Percentiles rank a stretch among this genome's conserved stretches.
These are phyloP conservation scores for Falco naumanni DNA, from an alignment of 2,797 vertebrate species.

Conservation along the genomic window DNA sequence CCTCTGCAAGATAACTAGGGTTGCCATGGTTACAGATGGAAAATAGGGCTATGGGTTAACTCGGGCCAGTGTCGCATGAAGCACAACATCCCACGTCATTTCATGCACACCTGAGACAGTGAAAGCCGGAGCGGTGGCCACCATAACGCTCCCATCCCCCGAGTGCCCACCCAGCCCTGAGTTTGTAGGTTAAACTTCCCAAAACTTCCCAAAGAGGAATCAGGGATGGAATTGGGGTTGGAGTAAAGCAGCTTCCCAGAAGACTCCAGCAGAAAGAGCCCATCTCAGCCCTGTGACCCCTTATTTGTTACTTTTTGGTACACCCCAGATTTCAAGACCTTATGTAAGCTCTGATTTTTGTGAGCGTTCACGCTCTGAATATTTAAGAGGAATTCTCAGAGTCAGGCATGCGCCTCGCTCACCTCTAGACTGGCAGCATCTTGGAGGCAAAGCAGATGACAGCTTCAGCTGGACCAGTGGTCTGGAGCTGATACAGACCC, in stretches of 20 bases:
- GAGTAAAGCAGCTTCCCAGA: neutral
- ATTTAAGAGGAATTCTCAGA: neutral
- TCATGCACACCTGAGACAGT: neutral
- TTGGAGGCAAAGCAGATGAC: neutral
- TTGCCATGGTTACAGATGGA: conserved; percentile 44
- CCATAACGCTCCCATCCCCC: neutral
- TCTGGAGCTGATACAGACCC: neutral
- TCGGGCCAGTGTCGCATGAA: neutral
- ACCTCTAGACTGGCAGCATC: neutral
- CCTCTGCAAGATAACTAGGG: neutral
- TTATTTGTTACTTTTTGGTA: neutral
- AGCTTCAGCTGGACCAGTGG: neutral
- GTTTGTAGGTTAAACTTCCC: neutral
- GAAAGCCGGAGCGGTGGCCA: neutral
- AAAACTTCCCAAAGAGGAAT: neutral
- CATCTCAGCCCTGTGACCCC: neutral
- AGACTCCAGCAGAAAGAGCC: neutral
- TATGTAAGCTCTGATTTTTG: neutral
- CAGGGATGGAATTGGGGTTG: neutral
- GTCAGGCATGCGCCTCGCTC: neutral
- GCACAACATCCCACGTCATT: neutral
- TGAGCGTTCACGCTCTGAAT: neutral
- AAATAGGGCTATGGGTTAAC: conserved; percentile 37
- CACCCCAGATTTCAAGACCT: neutral
- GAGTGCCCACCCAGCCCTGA: neutral